These are phyloP conservation scores for Empis livida DNA, from an alignment of 2,888 invertebrate species.

Conservation along the genomic window DNA sequence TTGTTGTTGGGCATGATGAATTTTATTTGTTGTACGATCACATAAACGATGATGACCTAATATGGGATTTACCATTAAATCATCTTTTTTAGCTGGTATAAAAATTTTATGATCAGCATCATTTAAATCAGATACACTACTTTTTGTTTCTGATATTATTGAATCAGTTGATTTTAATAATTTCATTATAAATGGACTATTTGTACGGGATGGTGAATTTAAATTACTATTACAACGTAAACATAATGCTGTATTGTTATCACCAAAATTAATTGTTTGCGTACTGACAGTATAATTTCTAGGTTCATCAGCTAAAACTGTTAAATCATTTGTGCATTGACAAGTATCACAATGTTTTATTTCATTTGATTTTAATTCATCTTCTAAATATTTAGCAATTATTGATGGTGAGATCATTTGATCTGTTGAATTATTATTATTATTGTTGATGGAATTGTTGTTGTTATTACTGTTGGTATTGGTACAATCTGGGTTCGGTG, in stretches of 20 bases:
- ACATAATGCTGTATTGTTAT: slow-evolving; percentile 39
- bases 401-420: slow-evolving; percentile 65
- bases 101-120: slow-evolving; percentile 32
- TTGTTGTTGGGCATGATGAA: slow-evolving; percentile 10
- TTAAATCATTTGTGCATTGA: slow-evolving; percentile 45
- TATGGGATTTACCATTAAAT: slow-evolving; percentile 36
- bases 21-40: slow-evolving; percentile 31
- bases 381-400: slow-evolving; percentile 84
- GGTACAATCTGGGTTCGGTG: no score
- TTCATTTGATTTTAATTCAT: slow-evolving; percentile 64
- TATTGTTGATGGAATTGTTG: not conserved
- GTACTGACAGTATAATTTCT: slow-evolving; percentile 48
- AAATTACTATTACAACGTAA: slow-evolving; percentile 48
- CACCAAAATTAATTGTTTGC: slow-evolving; percentile 45
- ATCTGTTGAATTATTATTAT: slow-evolving; percentile 12
- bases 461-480: no score
- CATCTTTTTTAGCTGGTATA: slow-evolving; percentile 33
- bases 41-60: slow-evolving; percentile 49
- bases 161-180: slow-evolving; percentile 36
- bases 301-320: slow-evolving; percentile 42
- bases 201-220: slow-evolving; percentile 35
- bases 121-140: slow-evolving; percentile 33
- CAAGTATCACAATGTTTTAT: slow-evolving; percentile 76
- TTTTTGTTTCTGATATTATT: slow-evolving; percentile 36
- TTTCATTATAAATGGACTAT: slow-evolving; percentile 35